Percentiles rank a stretch among this genome's conserved stretches.
phyloP scores from a whole-genome alignment of 2,797 vertebrate genomes.

The Neoniphon sammara region DNA sequence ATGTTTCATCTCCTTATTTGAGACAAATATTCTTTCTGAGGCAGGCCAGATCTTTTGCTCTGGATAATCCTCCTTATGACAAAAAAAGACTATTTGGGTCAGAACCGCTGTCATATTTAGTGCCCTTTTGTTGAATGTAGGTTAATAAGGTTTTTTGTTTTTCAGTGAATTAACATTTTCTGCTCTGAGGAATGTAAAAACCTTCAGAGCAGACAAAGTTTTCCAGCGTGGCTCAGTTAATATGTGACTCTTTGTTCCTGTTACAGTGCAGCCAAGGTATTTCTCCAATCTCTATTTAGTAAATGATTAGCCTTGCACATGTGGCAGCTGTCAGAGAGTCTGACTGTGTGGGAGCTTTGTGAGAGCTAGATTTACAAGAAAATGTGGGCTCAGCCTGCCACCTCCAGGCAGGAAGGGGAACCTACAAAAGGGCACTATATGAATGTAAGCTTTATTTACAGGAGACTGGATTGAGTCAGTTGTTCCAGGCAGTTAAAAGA shows the following conservation, averaged over 20 bases:
- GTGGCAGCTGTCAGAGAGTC: constrained; percentile 70
- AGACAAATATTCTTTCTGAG: background rate
- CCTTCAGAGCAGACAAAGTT: constrained; percentile 40
- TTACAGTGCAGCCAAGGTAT: constrained; percentile 71
- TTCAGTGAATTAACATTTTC: constrained; percentile 25
- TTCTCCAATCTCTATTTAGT: constrained; percentile 68
- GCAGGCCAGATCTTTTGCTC: background rate
- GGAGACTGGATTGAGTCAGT: constrained; percentile 26
- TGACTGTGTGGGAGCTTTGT: constrained; percentile 5
- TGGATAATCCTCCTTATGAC: background rate
- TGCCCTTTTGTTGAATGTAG: constrained; percentile 11
- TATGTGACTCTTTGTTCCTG: constrained; percentile 74
- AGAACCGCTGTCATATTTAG: background rate
- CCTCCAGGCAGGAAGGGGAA: constrained; percentile 43
- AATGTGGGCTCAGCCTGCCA: constrained; percentile 46
- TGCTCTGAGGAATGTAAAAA: constrained; percentile 51
- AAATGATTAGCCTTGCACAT: constrained; percentile 78
- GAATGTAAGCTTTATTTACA: constrained; percentile 40
- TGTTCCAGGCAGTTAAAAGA: constrained; percentile 13
- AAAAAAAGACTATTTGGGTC: background rate
- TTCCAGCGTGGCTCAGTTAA: constrained; percentile 71
- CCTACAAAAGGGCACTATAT: constrained; percentile 2
- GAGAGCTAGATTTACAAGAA: constrained; percentile 10
- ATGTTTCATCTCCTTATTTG: background rate
- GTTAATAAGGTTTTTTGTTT: constrained; percentile 19